These are phyloP conservation scores for Falco columbarius DNA, from an alignment of 2,797 vertebrate species.

Conservation along the genomic window DNA sequence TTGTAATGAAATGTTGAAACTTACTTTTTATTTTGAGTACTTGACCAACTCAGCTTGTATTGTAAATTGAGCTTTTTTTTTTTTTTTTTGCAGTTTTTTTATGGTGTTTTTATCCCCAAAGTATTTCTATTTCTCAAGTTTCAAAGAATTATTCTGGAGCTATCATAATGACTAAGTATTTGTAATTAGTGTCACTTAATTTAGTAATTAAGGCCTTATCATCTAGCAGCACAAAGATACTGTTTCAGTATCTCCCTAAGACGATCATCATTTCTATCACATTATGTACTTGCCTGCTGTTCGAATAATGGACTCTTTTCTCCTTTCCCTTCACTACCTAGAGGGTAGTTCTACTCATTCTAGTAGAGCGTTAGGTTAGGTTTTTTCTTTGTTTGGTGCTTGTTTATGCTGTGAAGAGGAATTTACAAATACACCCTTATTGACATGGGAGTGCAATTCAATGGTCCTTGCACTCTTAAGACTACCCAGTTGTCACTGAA, in stretches of 20 bases:
- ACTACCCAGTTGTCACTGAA: neutral
- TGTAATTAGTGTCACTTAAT: slow-evolving; percentile 7
- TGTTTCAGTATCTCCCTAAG: neutral
- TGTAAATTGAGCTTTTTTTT: neutral
- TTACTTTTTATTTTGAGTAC: neutral
- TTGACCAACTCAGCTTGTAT: neutral
- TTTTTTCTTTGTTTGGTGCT: neutral
- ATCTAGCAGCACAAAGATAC: neutral
- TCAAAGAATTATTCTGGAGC: neutral
- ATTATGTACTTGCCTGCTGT: neutral
- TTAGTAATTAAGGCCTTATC: neutral
- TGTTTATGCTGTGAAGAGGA: neutral
- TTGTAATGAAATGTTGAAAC: neutral
- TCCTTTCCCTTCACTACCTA: neutral
- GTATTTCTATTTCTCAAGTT: neutral
- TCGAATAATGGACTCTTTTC: neutral
- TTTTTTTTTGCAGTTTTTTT: neutral
- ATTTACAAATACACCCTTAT: neutral
- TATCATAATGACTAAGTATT: neutral
- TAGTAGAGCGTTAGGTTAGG: neutral
- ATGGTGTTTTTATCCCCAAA: neutral
- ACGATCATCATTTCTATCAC: neutral
- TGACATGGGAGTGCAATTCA: neutral
- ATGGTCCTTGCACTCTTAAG: neutral
- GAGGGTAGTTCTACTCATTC: accelerated